These are phyloP conservation scores for Coracopsis vasa DNA, from an alignment of 2,113 vertebrate species.

Conservation along the genomic window DNA sequence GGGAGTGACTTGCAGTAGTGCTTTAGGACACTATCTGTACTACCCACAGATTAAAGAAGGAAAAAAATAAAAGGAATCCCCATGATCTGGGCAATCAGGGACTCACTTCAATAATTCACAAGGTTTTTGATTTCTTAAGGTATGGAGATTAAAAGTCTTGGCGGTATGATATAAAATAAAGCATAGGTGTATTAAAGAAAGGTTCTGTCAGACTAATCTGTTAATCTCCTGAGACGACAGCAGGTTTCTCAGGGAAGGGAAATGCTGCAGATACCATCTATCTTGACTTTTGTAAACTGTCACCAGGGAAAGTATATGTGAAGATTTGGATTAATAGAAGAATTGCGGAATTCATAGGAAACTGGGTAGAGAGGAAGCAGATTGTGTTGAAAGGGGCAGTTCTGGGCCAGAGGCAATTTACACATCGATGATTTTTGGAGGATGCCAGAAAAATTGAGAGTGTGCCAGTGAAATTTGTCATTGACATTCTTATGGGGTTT, in stretches of 20 bases:
- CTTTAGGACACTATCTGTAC: not conserved
- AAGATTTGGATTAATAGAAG: not conserved
- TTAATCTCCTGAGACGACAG: not conserved
- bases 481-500: not conserved
- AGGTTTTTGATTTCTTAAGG: not conserved
- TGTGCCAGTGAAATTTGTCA: not conserved
- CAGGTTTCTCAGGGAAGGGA: not conserved
- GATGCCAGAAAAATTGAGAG: not conserved
- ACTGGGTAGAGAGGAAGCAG: not conserved
- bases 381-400: not conserved
- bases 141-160: not conserved
- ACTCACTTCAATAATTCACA: not conserved
- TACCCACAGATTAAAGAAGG: not conserved
- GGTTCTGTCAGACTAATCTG: not conserved
- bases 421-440: not conserved
- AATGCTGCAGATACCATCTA: not conserved
- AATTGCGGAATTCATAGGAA: not conserved
- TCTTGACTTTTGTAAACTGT: not conserved
- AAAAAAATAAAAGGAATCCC: not conserved
- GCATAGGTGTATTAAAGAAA: not conserved
- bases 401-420: not conserved
- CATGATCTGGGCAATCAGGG: not conserved
- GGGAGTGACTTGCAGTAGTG: not conserved
- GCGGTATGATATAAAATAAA: not conserved
- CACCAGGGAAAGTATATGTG: not conserved